Evolutionary conservation across 2,113 vertebrate genomes (phyloP), one percentile per base, ranked within the genome.

Genomic region (Grantiella picta): DNA sequence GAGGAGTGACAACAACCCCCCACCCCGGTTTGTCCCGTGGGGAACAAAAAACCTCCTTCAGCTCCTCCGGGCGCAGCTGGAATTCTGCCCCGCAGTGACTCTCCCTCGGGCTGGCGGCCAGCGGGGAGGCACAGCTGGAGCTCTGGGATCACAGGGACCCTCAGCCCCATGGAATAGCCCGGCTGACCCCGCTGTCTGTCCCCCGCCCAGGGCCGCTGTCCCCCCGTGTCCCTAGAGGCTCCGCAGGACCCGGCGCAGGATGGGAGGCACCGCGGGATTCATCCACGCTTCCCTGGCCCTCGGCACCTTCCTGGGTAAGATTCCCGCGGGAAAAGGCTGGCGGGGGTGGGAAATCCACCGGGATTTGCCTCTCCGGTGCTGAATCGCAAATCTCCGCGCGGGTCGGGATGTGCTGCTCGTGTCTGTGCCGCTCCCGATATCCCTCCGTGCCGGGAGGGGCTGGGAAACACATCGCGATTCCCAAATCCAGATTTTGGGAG

Each of bases 271-370:
- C 16, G 1, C 44, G 19, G 95, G 94, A 82, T 53, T 93, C 64
- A 18, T 95, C 57, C 35, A 36, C 69, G 1, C 72, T 1, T 44
- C 93, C 13, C 49, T 87, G 12, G 54, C 75, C 20, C 5, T 97
- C 4, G 1, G 93, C 75, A 60, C 72, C 60, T 93, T 83, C 20
- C 78, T 97, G 93, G 98, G 98, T 98, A 97, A 98, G 54, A 36
- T 35, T 68, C 54, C 16, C 0, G 40, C 1, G 9, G 38, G 59
- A 47, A 44, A 44, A 18, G 59, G 45, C 28, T 7, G 20, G 27
- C 0, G 5, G 69, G 9, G 61, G 15, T 25, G 60, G 81, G 50
- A n/a, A 14, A 7, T 2, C 12, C 11, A 1, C 24, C 4, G 2
- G 12, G 60, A n/a, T 24, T 1, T 12, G 5, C 27, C 66, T 1